phyloP scores from a whole-genome alignment of 2,797 vertebrate genomes.

The Picus viridis region DNA sequence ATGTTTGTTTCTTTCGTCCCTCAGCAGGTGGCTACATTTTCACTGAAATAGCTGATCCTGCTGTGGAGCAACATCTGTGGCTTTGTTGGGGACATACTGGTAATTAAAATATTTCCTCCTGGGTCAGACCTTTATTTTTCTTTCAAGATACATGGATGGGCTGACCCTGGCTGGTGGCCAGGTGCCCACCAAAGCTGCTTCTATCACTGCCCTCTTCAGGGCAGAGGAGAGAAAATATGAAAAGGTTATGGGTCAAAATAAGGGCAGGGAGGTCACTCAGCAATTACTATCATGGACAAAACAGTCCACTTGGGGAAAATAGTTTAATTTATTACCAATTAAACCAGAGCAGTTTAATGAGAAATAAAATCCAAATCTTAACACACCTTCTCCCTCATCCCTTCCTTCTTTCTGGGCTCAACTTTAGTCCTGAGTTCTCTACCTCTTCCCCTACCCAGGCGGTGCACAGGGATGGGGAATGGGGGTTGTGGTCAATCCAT shows the following conservation, averaged over 20 bases:
- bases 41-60: constrained; percentile 39
- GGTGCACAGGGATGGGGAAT: not conserved
- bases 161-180: not conserved
- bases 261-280: not conserved
- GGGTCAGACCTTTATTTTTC: not conserved
- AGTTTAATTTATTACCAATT: not conserved
- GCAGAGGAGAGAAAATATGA: not conserved
- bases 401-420: not conserved
- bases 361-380: not conserved
- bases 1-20: constrained; percentile 59
- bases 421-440: not conserved
- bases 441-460: too few species aligned
- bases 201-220: not conserved
- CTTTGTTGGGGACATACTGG: not conserved
- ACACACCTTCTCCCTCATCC: too few species aligned
- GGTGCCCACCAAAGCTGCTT: not conserved
- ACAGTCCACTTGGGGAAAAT: not conserved
- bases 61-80: constrained; percentile 53
- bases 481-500: too few species aligned
- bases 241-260: not conserved
- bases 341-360: not conserved
- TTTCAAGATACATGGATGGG: not conserved
- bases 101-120: constrained; percentile 17
- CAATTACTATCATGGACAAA: not conserved
- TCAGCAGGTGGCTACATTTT: constrained; percentile 53